These are phyloP conservation scores for Graptemys geographica DNA, from an alignment of 2,797 vertebrate species.

Conservation along the genomic window DNA sequence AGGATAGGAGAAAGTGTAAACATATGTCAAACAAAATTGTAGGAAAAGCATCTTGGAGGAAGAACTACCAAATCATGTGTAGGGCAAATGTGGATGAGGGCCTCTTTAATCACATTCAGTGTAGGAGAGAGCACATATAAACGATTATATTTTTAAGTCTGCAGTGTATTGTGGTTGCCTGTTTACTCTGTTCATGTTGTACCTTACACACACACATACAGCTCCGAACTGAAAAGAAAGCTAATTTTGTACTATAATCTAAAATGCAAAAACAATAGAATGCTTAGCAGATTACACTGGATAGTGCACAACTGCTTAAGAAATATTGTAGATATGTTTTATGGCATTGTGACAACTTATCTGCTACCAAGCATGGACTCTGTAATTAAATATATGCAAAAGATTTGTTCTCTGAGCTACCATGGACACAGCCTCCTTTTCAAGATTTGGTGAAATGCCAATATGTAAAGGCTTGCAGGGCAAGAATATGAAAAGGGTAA, in stretches of 20 bases:
- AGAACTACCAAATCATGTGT: background rate
- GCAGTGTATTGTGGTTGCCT: background rate
- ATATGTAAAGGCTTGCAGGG: background rate
- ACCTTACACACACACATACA: background rate
- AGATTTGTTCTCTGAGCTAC: background rate
- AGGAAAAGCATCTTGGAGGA: background rate
- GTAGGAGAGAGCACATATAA: background rate
- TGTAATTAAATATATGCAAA: background rate
- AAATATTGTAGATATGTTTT: background rate
- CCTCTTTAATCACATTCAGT: background rate
- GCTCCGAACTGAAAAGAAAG: background rate
- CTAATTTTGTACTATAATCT: fast-evolving
- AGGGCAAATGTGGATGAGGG: background rate
- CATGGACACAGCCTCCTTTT: background rate
- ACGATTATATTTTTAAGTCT: background rate
- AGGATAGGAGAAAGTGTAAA: background rate
- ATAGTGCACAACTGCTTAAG: background rate
- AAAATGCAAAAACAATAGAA: background rate
- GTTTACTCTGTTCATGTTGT: background rate
- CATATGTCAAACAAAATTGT: fast-evolving
- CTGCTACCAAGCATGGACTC: background rate
- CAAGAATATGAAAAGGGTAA: background rate
- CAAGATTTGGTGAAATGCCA: background rate
- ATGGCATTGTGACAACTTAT: background rate
- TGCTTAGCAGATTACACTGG: background rate